phyloP scores from a whole-genome alignment of 2,888 invertebrate species.

The Lordiphosa fenestrarum region DNA sequence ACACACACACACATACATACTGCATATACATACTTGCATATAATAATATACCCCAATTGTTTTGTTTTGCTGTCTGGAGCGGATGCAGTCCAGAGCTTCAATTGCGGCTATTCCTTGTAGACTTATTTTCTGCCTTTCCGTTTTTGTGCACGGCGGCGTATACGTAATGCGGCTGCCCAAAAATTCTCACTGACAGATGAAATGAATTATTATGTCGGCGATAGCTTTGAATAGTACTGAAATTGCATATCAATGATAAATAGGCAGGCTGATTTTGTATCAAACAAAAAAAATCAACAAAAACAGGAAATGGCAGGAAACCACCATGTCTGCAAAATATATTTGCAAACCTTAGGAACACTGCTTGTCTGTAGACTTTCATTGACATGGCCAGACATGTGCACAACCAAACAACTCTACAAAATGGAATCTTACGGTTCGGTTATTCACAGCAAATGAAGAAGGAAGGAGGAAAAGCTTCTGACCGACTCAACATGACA shows the following conservation, averaged over 20 bases:
- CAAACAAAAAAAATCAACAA: not conserved
- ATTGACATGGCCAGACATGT: too few relatives aligned
- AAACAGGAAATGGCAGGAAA: not conserved
- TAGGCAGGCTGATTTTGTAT: conserved; percentile 2
- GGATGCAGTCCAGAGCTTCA: conserved; percentile 20
- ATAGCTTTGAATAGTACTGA: conserved; percentile 2
- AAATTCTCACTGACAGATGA: conserved; percentile 11
- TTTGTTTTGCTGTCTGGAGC: conserved; percentile 15
- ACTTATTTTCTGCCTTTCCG: conserved; percentile 1
- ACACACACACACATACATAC: not conserved
- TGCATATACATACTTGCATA: too few relatives aligned
- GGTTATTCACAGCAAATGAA: too few relatives aligned
- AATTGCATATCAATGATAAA: conserved; percentile 12
- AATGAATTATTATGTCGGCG: conserved; percentile 11
- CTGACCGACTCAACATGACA: too few relatives aligned
- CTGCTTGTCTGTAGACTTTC: too few relatives aligned
- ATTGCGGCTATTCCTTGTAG: conserved; percentile 18
- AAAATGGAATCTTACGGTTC: too few relatives aligned
- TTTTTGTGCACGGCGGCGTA: conserved; percentile 21
- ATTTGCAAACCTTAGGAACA: not conserved
- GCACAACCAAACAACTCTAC: too few relatives aligned
- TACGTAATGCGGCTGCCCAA: conserved; percentile 28
- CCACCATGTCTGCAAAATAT: not conserved
- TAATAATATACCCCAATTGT: conserved; percentile 8
- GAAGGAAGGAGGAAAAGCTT: too few relatives aligned